Base-by-base conservation (phyloP, 2,888 invertebrate genomes). In the Hoplodrina blanda region DNA sequence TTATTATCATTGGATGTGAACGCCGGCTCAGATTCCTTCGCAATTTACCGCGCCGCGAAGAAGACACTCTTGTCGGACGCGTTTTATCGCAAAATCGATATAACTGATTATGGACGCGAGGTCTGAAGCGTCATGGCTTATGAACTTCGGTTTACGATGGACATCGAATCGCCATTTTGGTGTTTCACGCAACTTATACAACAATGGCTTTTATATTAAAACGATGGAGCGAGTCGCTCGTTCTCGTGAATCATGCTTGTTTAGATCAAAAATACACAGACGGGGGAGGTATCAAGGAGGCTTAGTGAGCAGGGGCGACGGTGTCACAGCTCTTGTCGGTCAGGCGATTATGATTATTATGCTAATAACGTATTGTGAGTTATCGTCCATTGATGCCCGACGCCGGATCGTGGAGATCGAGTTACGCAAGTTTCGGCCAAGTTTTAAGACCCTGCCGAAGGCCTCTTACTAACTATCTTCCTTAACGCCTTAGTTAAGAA, bases 1-100 rank as follows among this genome's bases (percentile, higher is more conserved):
- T 96, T 96, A 95, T 96, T 96, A 95, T 96, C 94, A 96, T 96
- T 96, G 95, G 94, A 94, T 95, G 95, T 93, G 95, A 95, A 91
- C 93, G 92, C 86, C 88, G 91, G 93, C 94, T 95, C 94, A 94
- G 95, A 96, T 96, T 95, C 93, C 90, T 92, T 91, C 88, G 92
- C 93, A 92, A 93, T 95, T 93, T 92, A 93, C 92, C 91, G 90
- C 88, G 85, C 81, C 88, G 89, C 87, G 87, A 89, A 90, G 90
- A 90, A 91, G 91, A 90, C 89, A 88, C 90, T 89, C 90, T 92
- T 92, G 92, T 92, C 90, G 89, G 90, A 87, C 88, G 89, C 80
- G 84, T 92, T 94, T 94, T 94, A 95, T 94, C 90, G 92, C 84
- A 91, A 94, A 94, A 95, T 95, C 95, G 89, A 95, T 95, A 94